Base-by-base conservation (phyloP, 64 coral and sea anemone genomes). In the Pocillopora verrucosa region DNA sequence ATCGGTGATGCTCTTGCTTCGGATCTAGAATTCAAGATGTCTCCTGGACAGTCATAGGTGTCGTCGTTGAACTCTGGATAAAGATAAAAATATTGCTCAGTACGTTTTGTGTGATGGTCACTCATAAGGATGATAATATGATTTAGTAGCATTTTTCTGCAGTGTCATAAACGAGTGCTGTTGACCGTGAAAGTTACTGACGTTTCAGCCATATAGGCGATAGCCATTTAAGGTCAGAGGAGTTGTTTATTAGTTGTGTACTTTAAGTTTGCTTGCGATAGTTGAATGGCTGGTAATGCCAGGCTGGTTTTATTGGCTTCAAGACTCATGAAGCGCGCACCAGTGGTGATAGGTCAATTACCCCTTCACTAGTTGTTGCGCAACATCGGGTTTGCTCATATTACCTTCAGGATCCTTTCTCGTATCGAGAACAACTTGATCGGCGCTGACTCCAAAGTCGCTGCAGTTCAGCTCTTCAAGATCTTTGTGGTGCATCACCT, bases 11-110 rank as follows among this genome's bases (percentile, higher is more conserved):
- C 51, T 41, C 20, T 85, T 9, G 65, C 51, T 41, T 13, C 72
- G 63, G 36, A 10, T 22, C 72, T 67, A 10, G 62, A 16, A 22
- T 85, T 85, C 63, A 85, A 20, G 64, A 85, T 85, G 57, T 85
- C 65, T 16, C 57, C 82, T 6, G 82, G 82, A 56, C 82, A 85
- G 65, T 85, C 82, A 41, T 85, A 85, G 13, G 82, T 85, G 1
- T 45, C 30, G 3, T 85, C 82, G 38, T 61, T 81, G 10, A 85
- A 85, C 25, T 51, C 82, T 85, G 37, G 17, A 79, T 20, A 51
- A 78, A 59, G 25, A 79, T 24, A 59, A 11, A 20, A 77, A 20
- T 57, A 19, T 22, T 22, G n/a, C 5, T 77, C 19, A n/a, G 22
- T 70, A 11, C 10, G 11, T 70, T 70, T 1, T 70, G 2, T 10